Conservation (phyloP, 2,797 vertebrate species). For the Pseudotriccus pelzelni region DNA sequence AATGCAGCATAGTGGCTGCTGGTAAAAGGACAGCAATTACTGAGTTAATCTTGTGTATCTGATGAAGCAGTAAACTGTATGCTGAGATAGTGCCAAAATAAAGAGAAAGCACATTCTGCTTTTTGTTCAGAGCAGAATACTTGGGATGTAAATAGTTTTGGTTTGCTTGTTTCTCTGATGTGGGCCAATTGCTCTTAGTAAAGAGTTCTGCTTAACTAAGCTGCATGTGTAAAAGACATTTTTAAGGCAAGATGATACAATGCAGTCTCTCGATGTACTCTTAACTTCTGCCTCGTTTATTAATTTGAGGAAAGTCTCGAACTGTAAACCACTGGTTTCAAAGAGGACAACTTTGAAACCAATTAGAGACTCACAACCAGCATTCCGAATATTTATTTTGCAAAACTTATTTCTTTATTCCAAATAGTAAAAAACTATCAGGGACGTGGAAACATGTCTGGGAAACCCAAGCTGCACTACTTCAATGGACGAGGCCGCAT, state of each 20-base stretch:
- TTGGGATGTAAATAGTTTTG: not conserved
- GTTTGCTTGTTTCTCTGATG: not conserved
- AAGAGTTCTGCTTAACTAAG: not conserved
- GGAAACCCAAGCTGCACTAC: slow-evolving; percentile 82
- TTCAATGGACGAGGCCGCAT: slow-evolving; percentile 84
- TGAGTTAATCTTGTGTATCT: not conserved
- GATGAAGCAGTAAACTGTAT: not conserved
- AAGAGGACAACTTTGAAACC: not conserved
- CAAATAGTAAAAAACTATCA: not conserved
- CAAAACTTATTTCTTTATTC: not conserved
- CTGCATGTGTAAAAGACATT: not conserved
- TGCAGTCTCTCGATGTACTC: not conserved
- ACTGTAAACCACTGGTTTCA: not conserved
- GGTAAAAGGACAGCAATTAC: not conserved
- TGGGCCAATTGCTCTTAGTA: not conserved
- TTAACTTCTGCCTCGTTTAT: not conserved
- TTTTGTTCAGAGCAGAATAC: not conserved
- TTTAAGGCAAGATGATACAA: not conserved
- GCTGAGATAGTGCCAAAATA: not conserved
- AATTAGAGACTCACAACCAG: not conserved
- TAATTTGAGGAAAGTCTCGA: not conserved
- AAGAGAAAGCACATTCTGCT: not conserved
- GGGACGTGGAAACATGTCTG: slow-evolving; percentile 73
- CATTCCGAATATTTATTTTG: not conserved
- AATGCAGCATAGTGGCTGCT: too few species aligned